Evolutionary conservation across 2,797 vertebrate species (phyloP), one percentile per base, ranked within the genome.

Genomic region (Anas georgica): DNA sequence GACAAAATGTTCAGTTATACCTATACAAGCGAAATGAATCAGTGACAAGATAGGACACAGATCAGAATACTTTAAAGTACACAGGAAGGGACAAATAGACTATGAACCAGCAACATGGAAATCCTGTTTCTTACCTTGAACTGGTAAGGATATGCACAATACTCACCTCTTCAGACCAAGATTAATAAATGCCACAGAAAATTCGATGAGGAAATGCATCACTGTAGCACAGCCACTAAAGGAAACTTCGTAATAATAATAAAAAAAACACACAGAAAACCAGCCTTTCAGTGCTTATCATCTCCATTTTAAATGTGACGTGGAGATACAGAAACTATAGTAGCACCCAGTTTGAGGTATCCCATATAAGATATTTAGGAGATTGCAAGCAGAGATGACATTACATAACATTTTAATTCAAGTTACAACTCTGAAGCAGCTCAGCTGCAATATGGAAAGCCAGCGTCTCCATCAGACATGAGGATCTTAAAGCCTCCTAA

Each of bases 101-200:
- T 7, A 26, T 14, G 33, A 76, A 82, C 35, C 72, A 91, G 52
- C 21, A 67, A n/a, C 5, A 6, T 1, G 6, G 31, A 90, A 82
- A 70, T 21, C 43, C 59, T 2, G 1, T 15, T 96, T 85, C 66
- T 81, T 33, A 83, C 35, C 48, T 54, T 55, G 26, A 83, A 35
- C 23, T 67, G 18, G n/a, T 58, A 75, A 77, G 50, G 41, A 26
- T 80, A 94, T 28, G 33, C 37, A 73, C 10, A n/a, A n/a, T 75
- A 78, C 50, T 94, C 39, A 86, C 26, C 20, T 66, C 48, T 75
- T 88, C 26, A 66, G 29, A 75, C 62, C 23, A 50, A 63, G 81
- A 75, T 41, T 79, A 75, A 37, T 17, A 70, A 69, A 33, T 22
- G n/a, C 35, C 46, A 84, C 1, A 80, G 35, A 78, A 91, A 90